Conservation (phyloP, 1,140 invertebrate species). For the Orius insidiosus region DNA sequence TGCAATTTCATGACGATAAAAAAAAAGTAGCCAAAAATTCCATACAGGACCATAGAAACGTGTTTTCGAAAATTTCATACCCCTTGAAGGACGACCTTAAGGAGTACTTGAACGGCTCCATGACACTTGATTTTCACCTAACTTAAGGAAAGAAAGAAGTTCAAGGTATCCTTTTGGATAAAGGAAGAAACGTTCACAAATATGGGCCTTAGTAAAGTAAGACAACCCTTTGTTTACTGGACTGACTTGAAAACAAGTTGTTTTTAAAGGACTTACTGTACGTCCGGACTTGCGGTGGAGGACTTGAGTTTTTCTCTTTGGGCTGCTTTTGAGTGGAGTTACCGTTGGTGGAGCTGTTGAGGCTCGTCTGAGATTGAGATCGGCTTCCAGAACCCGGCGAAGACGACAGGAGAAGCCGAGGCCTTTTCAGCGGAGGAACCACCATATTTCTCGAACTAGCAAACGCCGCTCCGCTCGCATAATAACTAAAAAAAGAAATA, state of each 20-base stretch:
- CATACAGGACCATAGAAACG: no score
- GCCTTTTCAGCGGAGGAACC: slow-evolving; percentile 29
- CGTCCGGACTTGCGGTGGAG: slow-evolving; percentile 26
- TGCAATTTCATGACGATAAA: no score
- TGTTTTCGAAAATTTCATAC: no score
- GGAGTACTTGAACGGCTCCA: neutral
- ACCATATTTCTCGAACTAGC: slow-evolving; percentile 20
- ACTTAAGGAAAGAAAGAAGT: no score
- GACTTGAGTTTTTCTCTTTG: slow-evolving; percentile 14
- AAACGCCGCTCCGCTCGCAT: slow-evolving; percentile 26
- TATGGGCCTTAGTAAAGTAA: neutral
- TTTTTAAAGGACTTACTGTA: slow-evolving; percentile 26
- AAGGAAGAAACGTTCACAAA: no score
- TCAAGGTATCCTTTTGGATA: no score
- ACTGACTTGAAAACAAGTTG: slow-evolving; percentile 12
- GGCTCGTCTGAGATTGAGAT: slow-evolving; percentile 7
- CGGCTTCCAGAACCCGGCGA: slow-evolving; percentile 17
- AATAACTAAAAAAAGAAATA: slow-evolving; percentile 25
- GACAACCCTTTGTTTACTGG: neutral
- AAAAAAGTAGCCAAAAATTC: no score
- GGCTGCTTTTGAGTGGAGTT: slow-evolving; percentile 11
- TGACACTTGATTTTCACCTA: neutral
- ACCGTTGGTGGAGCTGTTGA: slow-evolving; percentile 14
- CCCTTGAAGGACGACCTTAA: no score
- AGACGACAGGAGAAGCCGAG: slow-evolving; percentile 25